A percentile compares a stretch with the other conserved stretches of the same genome.
Conservation (phyloP, 2,113 vertebrate species). For the Clarias magur region DNA sequence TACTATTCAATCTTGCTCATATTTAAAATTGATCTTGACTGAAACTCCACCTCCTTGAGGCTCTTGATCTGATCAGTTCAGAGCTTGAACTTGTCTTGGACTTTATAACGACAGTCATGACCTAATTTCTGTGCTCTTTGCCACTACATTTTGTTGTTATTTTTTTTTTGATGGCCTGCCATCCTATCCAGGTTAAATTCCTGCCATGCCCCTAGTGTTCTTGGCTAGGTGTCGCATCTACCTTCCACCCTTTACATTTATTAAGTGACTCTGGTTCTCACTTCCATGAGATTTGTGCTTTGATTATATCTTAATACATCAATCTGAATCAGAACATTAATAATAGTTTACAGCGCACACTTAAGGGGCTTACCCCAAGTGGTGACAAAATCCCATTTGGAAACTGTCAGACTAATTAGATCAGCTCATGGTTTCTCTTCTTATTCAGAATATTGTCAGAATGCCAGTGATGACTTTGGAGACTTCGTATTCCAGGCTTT, state of each 20-base stretch:
- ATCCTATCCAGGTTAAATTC: neutral
- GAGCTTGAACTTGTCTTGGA: neutral
- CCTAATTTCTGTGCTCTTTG: neutral
- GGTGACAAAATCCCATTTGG: constrained; percentile 39
- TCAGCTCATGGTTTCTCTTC: constrained; percentile 40
- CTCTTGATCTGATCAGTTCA: neutral
- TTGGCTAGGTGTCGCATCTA: neutral
- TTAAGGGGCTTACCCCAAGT: constrained; percentile 31
- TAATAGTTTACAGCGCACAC: constrained; percentile 37
- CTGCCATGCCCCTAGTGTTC: neutral
- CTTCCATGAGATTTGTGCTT: neutral
- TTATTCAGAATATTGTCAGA: constrained; percentile 48
- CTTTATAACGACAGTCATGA: neutral
- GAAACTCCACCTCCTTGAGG: neutral
- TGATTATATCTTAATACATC: constrained; percentile 31
- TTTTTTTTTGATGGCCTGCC: neutral
- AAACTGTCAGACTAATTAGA: constrained; percentile 55
- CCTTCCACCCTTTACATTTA: neutral
- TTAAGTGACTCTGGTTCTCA: constrained; percentile 19
- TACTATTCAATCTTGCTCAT: neutral
- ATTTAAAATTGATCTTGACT: neutral
- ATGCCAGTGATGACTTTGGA: constrained; percentile 51
- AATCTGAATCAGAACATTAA: constrained; percentile 45
- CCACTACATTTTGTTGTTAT: neutral
- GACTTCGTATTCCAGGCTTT: constrained; percentile 42